Base-by-base conservation (phyloP, 1,140 invertebrate species). In the Zaprionus kolodkinae region DNA sequence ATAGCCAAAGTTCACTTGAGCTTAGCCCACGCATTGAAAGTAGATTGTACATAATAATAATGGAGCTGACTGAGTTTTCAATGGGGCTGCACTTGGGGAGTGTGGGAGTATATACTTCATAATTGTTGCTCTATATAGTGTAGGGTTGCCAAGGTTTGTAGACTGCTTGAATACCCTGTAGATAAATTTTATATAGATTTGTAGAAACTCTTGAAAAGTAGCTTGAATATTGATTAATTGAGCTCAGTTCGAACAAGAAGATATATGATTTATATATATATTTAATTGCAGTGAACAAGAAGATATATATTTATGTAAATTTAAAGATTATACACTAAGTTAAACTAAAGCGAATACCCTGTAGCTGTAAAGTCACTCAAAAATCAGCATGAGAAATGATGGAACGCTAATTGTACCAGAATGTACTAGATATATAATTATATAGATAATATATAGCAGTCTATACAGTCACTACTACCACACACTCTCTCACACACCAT, bases 1-100 rank as follows among this genome's bases (percentile, higher is more conserved):
- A 57, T 48, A 45, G 54, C 13, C 17, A 45, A 56, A 66, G 54
- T 35, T 55, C 36, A n/a, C 54, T 56, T 57, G 30, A 66, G 64
- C 54, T 55, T 36, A 40, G 36, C 15, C 64, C 45, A n/a, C 45
- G 55, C 54, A 66, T 43, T 40, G 50, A 55, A 50, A 50, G 45
- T 25, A 3, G 27, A 21, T 30, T 15, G 21, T 27, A 33, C 61
- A 64, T 21, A 64, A 64, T 54, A 64, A 15, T 15, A 38, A n/a
- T n/a, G n/a, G n/a, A n/a, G n/a, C n/a, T n/a, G n/a, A n/a, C n/a
- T n/a, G 9, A 54, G 50, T 50, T 52, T 64, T 64, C 61, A 64
- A 64, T 60, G 40, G 40, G 40, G 40, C 40, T 43, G 45, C 21
- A 50, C 45, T 50, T 50, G 27, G 27, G 6, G 27, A 6, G 15